phyloP scores from a whole-genome alignment of 2,797 vertebrate genomes.

The Tragopan temminckii region DNA sequence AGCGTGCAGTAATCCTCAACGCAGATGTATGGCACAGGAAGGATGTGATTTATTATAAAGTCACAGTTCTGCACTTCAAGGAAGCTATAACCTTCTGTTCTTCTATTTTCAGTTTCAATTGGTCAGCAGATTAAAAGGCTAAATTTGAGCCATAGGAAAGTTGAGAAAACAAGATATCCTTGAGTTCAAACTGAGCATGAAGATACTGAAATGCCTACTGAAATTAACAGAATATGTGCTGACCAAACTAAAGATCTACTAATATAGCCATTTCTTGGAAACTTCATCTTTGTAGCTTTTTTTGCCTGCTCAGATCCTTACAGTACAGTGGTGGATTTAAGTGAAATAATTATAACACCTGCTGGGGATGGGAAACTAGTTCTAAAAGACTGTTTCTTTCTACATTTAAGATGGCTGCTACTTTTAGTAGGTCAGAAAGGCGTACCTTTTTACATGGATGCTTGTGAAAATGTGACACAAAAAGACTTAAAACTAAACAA shows the following conservation, averaged over 20 bases:
- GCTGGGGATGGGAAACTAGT: not conserved
- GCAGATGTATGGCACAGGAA: not conserved
- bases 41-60: not conserved
- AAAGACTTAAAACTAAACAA: not conserved
- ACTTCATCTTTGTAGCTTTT: conserved; percentile 18
- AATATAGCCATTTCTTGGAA: not conserved
- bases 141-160: not conserved
- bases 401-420: conserved; percentile 3
- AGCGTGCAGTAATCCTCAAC: not conserved
- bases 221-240: not conserved
- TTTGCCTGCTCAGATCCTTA: conserved; percentile 12
- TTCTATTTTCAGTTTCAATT: conserved; percentile 5
- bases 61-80: not conserved
- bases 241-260: not conserved
- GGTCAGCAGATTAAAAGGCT: conserved; percentile 39
- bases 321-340: not conserved
- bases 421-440: conserved; percentile 3
- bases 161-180: conserved; percentile 3
- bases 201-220: not conserved
- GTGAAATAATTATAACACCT: conserved; percentile 38
- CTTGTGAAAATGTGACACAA: conserved; percentile 28
- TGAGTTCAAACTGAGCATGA: not conserved
- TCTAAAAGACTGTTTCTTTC: conserved; percentile 33
- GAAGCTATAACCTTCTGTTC: conserved; percentile 8
- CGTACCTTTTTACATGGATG: not conserved